phyloP scores from a whole-genome alignment of 2,888 invertebrate species.

The Asteroscopus sphinx region DNA sequence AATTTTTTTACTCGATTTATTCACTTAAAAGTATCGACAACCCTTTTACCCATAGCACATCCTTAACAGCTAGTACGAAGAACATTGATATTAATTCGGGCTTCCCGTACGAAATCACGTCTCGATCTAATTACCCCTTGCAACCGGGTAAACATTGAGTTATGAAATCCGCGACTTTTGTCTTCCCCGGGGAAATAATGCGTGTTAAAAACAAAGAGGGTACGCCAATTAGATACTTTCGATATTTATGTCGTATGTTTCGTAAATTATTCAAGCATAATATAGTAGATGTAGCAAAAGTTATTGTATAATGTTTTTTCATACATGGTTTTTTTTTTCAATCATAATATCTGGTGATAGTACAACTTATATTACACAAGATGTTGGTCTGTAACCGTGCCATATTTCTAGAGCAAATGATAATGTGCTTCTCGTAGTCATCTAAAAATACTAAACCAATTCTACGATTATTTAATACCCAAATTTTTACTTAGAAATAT shows the following conservation, averaged over 20 bases:
- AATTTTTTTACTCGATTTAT: not conserved
- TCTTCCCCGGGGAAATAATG: slow-evolving; percentile 84
- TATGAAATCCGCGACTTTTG: slow-evolving; percentile 84
- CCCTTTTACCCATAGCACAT: slow-evolving; percentile 47
- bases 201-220: slow-evolving; percentile 84
- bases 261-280: slow-evolving; percentile 3
- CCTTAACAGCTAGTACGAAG: slow-evolving; percentile 77
- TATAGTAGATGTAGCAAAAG: no score
- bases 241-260: slow-evolving; percentile 47
- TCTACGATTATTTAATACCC: no score
- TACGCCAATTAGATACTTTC: slow-evolving; percentile 52
- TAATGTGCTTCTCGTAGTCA: no score
- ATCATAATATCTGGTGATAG: no score
- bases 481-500: no score
- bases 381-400: no score
- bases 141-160: slow-evolving; percentile 85
- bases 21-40: slow-evolving; percentile 9
- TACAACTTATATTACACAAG: no score
- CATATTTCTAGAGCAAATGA: no score
- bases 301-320: no score
- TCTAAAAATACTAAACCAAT: no score
- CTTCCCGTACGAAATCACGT: slow-evolving; percentile 87
- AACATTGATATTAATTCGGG: slow-evolving; percentile 89
- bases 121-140: slow-evolving; percentile 84
- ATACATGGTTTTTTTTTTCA: no score